Percentiles rank a stretch among this genome's conserved stretches.
These are phyloP conservation scores for Ptychobarbus kaznakovi DNA, from an alignment of 2,797 vertebrate species.

Conservation along the genomic window DNA sequence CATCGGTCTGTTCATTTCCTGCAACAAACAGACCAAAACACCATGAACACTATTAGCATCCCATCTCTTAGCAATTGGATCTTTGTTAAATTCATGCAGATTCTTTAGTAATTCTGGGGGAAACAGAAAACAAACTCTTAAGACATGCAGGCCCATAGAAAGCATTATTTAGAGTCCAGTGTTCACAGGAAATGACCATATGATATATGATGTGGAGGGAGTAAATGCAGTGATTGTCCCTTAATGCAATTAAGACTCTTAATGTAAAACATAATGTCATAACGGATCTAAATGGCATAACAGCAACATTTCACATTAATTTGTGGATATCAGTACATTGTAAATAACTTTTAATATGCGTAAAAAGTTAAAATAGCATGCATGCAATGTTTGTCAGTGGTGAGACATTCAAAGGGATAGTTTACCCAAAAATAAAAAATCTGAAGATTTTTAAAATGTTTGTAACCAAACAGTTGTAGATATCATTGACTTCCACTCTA, in stretches of 20 bases:
- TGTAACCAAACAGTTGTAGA: neutral
- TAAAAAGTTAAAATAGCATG: neutral
- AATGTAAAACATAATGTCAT: neutral
- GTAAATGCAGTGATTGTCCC: no score
- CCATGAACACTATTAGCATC: neutral
- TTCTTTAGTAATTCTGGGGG: neutral
- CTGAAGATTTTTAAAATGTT: neutral
- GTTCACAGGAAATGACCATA: neutral
- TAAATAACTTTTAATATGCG: neutral
- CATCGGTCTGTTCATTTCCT: no score
- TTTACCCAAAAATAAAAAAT: neutral
- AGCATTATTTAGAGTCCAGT: neutral
- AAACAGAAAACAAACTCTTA: neutral
- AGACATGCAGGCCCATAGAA: neutral
- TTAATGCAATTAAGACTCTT: neutral
- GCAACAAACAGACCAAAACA: no score
- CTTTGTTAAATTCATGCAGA: neutral
- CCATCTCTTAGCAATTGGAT: neutral
- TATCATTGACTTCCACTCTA: neutral
- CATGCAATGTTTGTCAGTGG: no score
- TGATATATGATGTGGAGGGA: neutral
- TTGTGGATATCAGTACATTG: neutral
- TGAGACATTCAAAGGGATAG: neutral
- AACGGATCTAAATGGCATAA: neutral
- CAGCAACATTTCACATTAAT: neutral